Evolutionary conservation across 2,888 invertebrate species (phyloP), one percentile per base, ranked within the genome.

Genomic region (Orchesellides sinensis): DNA sequence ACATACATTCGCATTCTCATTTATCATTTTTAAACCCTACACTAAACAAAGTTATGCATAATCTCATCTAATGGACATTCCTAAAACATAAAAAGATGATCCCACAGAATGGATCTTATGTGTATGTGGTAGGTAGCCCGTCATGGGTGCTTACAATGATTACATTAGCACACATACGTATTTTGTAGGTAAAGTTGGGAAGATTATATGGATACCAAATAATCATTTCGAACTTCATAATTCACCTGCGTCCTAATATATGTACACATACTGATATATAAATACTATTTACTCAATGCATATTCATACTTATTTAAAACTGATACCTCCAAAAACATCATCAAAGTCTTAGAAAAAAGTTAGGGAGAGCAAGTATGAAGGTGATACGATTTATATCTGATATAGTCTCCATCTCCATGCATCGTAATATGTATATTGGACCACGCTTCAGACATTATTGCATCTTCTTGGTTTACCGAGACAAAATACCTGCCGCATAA

Each of bases 31-130:
- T 59, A 54, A 10, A 54, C 59, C 29, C 27, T 19, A 27, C 59
- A 59, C 17, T 23, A 54, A 54, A 59, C 59, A 59, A 59, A 59
- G 59, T 59, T 29, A 27, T 59, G 29, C 59, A 59, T 59, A 27
- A 59, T 59, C 59, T 59, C 29, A 59, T 8, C 29, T 59, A 59
- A 59, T 59, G 59, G 59, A 59, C 59, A 59, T 4, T 59, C 72
- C 59, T 59, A 45, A 72, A 56, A 56, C 29, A 49, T 52, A 56
- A 40, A 56, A 70, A 56, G 70, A 70, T 47, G 72, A 72, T 72
- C 72, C 59, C 27, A 2, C 59, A n/a, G 14, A 25, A 17, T 59
- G 59, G 8, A 59, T 27, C 25, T 27, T 23, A 4, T 4, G n/a
- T 21, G 52, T 12, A 59, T 29, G 59, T 29, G 59, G 59, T 59